Evolutionary conservation across 2,888 invertebrate species (phyloP).

Genomic region (Brachypalpus laphriformis): DNA sequence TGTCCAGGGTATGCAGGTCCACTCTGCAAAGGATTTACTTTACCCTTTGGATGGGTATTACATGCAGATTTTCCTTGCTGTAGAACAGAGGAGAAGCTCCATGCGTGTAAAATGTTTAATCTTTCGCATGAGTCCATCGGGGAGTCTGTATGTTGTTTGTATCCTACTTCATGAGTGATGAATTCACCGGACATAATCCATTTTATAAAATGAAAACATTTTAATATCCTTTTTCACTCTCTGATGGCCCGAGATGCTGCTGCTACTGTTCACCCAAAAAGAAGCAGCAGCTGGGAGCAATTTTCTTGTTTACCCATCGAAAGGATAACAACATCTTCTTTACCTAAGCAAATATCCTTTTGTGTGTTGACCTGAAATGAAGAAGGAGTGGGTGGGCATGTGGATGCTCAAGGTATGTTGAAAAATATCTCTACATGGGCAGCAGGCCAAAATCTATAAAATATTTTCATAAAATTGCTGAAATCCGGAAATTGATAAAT

Average conservation of each 20-base stretch:
- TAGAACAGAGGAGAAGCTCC: neutral
- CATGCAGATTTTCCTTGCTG: conserved; percentile 32
- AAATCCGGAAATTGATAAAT: conserved; percentile 70
- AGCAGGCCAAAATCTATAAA: conserved; percentile 63
- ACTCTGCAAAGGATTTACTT: conserved; percentile 24
- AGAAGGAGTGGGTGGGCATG: neutral
- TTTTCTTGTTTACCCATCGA: conserved; percentile 51
- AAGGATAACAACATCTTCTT: conserved; percentile 54
- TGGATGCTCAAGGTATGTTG: neutral
- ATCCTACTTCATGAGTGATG: conserved; percentile 4
- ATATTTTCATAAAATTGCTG: conserved; percentile 54
- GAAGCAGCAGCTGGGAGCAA: conserved; percentile 52
- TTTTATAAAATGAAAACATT: conserved; percentile 54
- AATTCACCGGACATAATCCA: conserved; percentile 58
- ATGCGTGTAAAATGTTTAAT: conserved; percentile 61
- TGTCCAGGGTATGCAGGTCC: conserved; percentile 16
- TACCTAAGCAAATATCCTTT: conserved; percentile 51
- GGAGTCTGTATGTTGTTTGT: conserved; percentile 11
- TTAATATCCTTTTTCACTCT: conserved; percentile 32
- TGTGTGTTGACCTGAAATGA: conserved; percentile 37
- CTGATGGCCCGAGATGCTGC: neutral
- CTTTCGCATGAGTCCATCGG: conserved; percentile 19
- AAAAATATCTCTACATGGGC: conserved; percentile 33
- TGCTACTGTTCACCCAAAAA: neutral
- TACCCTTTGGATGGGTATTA: conserved; percentile 36